phyloP scores from a whole-genome alignment of 1,140 invertebrate species.

The Ctenoplectra terminalis region DNA sequence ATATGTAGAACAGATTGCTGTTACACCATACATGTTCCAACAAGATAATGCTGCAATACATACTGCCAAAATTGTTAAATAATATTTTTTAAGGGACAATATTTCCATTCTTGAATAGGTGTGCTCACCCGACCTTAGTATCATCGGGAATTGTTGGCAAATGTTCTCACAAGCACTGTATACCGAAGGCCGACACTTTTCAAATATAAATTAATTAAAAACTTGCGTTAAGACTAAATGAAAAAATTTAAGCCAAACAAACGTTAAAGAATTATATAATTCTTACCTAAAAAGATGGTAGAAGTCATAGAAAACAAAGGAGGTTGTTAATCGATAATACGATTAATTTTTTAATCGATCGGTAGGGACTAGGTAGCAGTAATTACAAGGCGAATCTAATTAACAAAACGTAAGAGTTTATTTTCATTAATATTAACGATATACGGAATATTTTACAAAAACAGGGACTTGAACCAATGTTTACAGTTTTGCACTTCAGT shows the following conservation, averaged over 20 bases:
- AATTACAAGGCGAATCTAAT: too few relatives aligned
- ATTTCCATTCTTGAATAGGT: neutral
- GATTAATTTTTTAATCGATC: too few relatives aligned
- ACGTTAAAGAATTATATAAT: neutral
- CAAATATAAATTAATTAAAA: slow-evolving; percentile 20
- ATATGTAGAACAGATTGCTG: neutral
- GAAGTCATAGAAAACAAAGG: neutral
- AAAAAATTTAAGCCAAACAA: neutral
- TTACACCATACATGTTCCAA: neutral
- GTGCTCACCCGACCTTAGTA: neutral
- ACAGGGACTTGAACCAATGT: too few relatives aligned
- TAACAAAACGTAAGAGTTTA: too few relatives aligned
- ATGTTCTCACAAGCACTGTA: neutral
- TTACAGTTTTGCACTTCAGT: too few relatives aligned
- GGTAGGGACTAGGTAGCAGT: too few relatives aligned
- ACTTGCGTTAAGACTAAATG: neutral
- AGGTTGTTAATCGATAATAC: too few relatives aligned
- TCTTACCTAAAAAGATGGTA: neutral
- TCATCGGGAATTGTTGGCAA: neutral
- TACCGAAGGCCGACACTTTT: neutral
- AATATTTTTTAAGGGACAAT: neutral
- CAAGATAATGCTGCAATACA: neutral
- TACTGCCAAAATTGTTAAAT: neutral
- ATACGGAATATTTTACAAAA: too few relatives aligned
- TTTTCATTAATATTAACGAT: too few relatives aligned